A percentile compares a stretch with the other conserved stretches of the same genome.
Evolutionary conservation across 2,113 vertebrate species (phyloP).

Genomic region (Hepsetus odoe): DNA sequence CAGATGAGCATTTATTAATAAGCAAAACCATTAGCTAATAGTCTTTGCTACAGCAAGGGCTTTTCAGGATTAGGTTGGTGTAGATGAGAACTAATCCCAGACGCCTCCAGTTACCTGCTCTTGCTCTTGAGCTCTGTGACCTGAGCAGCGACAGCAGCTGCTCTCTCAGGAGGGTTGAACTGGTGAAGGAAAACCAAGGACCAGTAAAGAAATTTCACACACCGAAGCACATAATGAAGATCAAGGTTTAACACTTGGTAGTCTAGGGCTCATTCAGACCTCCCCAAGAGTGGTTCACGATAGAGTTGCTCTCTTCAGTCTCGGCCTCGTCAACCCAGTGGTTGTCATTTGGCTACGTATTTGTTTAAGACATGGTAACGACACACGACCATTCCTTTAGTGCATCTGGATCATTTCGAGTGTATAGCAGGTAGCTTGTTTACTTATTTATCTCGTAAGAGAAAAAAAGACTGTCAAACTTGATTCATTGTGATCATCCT

Average conservation of each 20-base stretch:
- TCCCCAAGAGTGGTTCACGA: background rate
- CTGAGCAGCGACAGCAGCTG: constrained; percentile 34
- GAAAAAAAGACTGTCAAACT: too few species aligned
- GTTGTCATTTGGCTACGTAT: too few species aligned
- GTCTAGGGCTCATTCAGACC: constrained; percentile 6
- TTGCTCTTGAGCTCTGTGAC: constrained; percentile 11
- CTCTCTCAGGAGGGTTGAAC: constrained; percentile 4
- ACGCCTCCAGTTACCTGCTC: constrained; percentile 19
- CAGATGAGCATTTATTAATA: constrained; percentile 59
- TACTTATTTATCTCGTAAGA: too few species aligned
- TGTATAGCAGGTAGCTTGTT: too few species aligned
- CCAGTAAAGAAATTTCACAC: constrained; percentile 49
- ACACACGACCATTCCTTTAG: too few species aligned
- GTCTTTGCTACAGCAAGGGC: constrained; percentile 30
- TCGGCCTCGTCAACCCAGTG: background rate
- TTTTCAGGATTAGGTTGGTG: constrained; percentile 42
- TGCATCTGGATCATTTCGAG: too few species aligned
- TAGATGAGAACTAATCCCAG: constrained; percentile 37
- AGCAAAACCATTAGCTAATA: constrained; percentile 51
- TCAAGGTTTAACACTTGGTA: constrained; percentile 39
- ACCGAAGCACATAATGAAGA: constrained; percentile 63
- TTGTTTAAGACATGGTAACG: too few species aligned
- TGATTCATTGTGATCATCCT: background rate
- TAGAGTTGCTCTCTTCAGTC: background rate
- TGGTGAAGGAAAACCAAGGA: constrained; percentile 36